Base-by-base conservation (phyloP, 2,888 invertebrate genomes). In the Axea sp. region DNA sequence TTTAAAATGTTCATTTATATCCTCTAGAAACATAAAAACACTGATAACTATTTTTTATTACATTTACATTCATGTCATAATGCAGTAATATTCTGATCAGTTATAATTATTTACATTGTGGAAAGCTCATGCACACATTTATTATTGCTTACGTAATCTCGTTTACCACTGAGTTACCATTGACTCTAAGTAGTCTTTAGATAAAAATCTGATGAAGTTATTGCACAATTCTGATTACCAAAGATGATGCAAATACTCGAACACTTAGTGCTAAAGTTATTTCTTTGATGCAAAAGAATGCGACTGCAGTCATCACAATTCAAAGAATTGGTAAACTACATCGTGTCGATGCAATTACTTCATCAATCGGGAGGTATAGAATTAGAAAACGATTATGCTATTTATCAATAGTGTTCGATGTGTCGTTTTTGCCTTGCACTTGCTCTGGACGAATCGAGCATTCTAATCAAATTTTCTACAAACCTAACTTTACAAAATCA, bases 11-110 rank as follows among this genome's bases (percentile, higher is more conserved):
- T 57, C 55, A 47, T 71, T 71, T 71, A 71, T 71, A 71, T 64
- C 6, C 57, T 71, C 71, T 64, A 71, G 43, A 71, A 71, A 71
- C 71, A 64, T 71, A 55, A 71, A 71, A 71, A 71, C 71, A 71
- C 51, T 71, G 71, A 71, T 41, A 71, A 43, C 51, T 71, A 71
- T 15, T 53, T 55, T 67, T 68, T 51, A 45, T 43, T 69, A 69
- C 69, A 69, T 33, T 55, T 71, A 71, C 57, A 55, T 41, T 45
- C 49, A 64, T 39, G 41, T 64, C 28, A 55, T 43, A 26, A 47
- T 51, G 51, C 28, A 49, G 14, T 62, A 57, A 57, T 35, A 68
- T n/a, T 41, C 53, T 57, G 37, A 45, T 28, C 41, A 43, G 15
- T 64, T 31, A 31, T 45, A 35, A 49, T 43, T 69, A 74, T 74